These are phyloP conservation scores for Ceyx cyanopectus DNA, from an alignment of 2,113 vertebrate genomes.

Conservation along the genomic window DNA sequence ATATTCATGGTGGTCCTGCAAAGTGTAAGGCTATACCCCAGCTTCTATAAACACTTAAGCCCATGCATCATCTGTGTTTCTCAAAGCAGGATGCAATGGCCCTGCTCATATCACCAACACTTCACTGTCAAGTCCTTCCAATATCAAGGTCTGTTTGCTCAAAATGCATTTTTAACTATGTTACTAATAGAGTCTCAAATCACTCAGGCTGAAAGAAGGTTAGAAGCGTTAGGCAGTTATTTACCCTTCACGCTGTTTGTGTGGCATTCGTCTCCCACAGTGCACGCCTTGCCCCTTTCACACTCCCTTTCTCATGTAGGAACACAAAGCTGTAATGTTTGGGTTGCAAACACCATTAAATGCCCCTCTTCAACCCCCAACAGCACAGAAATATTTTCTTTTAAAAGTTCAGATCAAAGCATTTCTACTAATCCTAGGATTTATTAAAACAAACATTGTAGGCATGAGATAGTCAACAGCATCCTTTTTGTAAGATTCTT, in stretches of 20 bases:
- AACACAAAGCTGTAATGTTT: conserved; percentile 63
- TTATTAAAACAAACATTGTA: conserved; percentile 66
- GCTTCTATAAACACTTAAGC: neutral
- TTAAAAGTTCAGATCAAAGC: conserved; percentile 68
- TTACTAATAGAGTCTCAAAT: conserved; percentile 13
- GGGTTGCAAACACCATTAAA: conserved; percentile 65
- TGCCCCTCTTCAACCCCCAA: conserved; percentile 53
- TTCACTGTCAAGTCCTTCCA: conserved; percentile 26
- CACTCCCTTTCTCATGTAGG: conserved; percentile 50
- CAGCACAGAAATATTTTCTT: conserved; percentile 69
- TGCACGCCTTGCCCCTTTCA: conserved; percentile 43
- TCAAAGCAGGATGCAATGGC: neutral
- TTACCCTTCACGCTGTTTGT: conserved; percentile 46
- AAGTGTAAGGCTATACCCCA: neutral
- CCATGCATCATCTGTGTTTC: neutral
- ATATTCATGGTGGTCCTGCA: neutral
- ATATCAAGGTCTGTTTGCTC: conserved; percentile 13
- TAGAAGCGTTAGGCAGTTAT: conserved; percentile 44
- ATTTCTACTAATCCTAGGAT: conserved; percentile 68
- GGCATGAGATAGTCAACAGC: conserved; percentile 57
- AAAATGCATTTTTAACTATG: conserved; percentile 30
- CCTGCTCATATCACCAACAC: neutral
- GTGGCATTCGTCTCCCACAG: conserved; percentile 46
- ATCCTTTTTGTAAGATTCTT: conserved; percentile 61
- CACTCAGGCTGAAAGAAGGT: neutral